Evolutionary conservation across 2,113 vertebrate genomes (phyloP).

Genomic region (Jacana jacana): DNA sequence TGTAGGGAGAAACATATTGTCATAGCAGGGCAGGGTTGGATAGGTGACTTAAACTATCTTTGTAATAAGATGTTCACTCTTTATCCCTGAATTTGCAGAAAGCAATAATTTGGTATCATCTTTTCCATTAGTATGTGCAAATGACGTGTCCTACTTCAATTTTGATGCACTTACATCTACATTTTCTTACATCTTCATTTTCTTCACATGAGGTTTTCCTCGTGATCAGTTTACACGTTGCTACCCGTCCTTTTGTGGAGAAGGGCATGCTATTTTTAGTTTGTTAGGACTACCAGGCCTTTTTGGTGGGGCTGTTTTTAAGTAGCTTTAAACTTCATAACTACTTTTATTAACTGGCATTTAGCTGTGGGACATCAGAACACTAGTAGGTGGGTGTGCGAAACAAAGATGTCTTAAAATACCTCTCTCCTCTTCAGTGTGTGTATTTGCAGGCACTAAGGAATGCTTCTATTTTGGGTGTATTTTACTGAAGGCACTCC

Average conservation of each 20-base stretch:
- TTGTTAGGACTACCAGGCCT: background rate
- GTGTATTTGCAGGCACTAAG: background rate
- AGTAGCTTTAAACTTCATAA: background rate
- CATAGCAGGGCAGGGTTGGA: background rate
- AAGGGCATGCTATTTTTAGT: constrained; percentile 63
- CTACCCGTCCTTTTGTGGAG: background rate
- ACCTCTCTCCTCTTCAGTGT: background rate
- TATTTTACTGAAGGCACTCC: background rate
- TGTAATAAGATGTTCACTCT: background rate
- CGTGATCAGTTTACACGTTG: constrained; percentile 24
- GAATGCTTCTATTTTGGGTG: background rate
- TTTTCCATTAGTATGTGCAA: background rate
- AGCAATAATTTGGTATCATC: background rate
- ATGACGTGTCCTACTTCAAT: background rate
- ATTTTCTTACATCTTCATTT: background rate
- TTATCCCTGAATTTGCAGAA: background rate
- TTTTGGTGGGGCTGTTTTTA: background rate
- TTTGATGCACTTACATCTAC: background rate
- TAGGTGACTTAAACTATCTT: background rate
- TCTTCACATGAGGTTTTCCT: background rate
- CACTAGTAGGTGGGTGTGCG: background rate
- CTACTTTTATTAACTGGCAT: background rate
- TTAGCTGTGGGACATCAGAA: constrained; percentile 4
- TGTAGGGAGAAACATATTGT: background rate
- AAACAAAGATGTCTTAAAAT: constrained; percentile 36